phyloP scores from a whole-genome alignment of 64 coral and sea anemone genomes.

The Porites australiensis region DNA sequence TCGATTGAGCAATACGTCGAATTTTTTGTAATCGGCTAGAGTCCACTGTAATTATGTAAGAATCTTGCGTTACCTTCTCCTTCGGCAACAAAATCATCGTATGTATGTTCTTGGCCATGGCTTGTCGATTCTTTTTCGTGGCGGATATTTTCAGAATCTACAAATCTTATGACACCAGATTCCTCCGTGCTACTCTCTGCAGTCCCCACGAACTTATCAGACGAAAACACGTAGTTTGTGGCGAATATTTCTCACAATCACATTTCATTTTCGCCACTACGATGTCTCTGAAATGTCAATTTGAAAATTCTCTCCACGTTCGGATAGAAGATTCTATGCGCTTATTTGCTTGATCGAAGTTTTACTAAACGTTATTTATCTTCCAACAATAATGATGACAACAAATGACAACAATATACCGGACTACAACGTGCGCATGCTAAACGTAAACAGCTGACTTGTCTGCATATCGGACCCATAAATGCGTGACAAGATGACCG shows the following conservation, averaged over 20 bases:
- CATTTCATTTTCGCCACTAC: not conserved
- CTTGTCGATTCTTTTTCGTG: not conserved
- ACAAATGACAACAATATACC: no score
- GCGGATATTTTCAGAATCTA: slow-evolving; percentile 20
- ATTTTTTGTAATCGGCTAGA: not conserved
- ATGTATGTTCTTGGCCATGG: not conserved
- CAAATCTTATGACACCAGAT: slow-evolving; percentile 19
- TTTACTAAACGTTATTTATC: not conserved
- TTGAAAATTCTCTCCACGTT: not conserved
- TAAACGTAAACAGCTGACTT: slow-evolving; percentile 24
- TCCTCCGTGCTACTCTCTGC: slow-evolving; percentile 8
- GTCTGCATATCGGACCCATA: not conserved
- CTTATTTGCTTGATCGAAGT: not conserved
- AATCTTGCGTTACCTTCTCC: slow-evolving; percentile 3
- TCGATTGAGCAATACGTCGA: not conserved
- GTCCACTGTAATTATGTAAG: no score
- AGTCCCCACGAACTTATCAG: slow-evolving; percentile 8
- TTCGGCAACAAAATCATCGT: not conserved
- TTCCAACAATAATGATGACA: no score
- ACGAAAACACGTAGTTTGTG: not conserved
- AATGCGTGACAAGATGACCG: not conserved
- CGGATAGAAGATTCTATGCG: not conserved
- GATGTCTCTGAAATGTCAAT: not conserved
- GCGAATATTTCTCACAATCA: not conserved
- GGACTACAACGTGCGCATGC: not conserved